Evolutionary conservation across 2,113 vertebrate species (phyloP).

Genomic region (Lepidothrix coronata): DNA sequence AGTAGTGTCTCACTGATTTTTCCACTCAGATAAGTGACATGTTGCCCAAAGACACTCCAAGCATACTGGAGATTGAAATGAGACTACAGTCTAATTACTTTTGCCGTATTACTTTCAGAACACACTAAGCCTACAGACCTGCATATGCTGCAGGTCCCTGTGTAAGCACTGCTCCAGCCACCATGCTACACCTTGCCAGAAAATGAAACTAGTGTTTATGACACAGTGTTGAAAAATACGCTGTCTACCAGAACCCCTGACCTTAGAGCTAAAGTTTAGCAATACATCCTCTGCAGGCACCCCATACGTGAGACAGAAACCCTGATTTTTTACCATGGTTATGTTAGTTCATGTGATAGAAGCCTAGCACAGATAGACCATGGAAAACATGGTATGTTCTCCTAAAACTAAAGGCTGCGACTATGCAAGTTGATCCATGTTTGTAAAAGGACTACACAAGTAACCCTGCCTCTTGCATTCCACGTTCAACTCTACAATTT

Average conservation of each 20-base stretch:
- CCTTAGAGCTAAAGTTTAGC: neutral
- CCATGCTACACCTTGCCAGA: accelerated
- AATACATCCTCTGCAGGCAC: neutral
- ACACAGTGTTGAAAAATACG: neutral
- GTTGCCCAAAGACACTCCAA: neutral
- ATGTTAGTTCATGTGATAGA: accelerated
- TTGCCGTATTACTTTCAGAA: neutral
- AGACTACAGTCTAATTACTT: neutral
- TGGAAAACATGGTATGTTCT: neutral
- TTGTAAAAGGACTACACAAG: neutral
- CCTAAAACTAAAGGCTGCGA: neutral
- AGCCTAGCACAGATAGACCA: neutral
- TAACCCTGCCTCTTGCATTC: neutral
- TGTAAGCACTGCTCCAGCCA: neutral
- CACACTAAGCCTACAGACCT: neutral
- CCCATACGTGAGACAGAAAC: neutral
- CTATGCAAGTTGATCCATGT: neutral
- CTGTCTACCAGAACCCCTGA: neutral
- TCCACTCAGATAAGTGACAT: neutral
- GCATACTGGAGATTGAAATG: neutral
- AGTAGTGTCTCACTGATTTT: neutral
- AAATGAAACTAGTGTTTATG: neutral
- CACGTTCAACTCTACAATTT: neutral
- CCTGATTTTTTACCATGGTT: accelerated
- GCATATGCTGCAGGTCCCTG: accelerated